Base-by-base conservation (phyloP, 2,113 vertebrate species). In the Mus spicilegus region DNA sequence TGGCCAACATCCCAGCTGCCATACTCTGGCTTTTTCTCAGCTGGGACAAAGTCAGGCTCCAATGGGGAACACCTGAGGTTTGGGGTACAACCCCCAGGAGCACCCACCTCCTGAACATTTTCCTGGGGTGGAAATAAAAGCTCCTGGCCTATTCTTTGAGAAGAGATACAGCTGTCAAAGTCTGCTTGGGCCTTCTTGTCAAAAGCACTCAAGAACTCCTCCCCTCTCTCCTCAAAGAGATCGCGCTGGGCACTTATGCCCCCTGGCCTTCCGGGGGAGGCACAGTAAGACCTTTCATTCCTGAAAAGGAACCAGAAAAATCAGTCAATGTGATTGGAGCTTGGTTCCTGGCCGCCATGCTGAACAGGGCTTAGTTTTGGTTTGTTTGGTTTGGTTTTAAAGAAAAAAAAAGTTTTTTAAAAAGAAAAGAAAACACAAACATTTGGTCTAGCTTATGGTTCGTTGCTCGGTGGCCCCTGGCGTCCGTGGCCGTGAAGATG, bases 221-320 rank as follows among this genome's bases (percentile, higher is more conserved):
- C 99, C 78, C 98, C 95, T 95, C 99, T 98, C 49, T 99, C 99
- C 95, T 99, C 99, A 97, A 99, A 99, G 16, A 99, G 98, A 95
- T 99, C 99, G 82, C 98, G 99, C 94, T 99, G 99, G 67, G 97
- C 92, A 82, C 95, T 98, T 93, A 98, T 12, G 78, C 96, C 97
- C 94, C 98, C 98, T 0, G 98, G 93, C 94, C 98, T 98, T 98
- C 98, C 98, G 33, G 98, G 77, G 89, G 98, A 93, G 91, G 97
- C 89, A 73, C 99, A 98, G 96, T 99, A 99, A 76, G 98, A 96
- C 96, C 97, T 97, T 91, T 99, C 99, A 95, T 95, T 99, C 98
- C 99, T 99, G 98, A 96, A 96, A 98, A 97, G 42, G 67, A 97
- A 97, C 92, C 95, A 98, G 97, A 97, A 96, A 96, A 95, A 96